Conservation (phyloP, 1,140 invertebrate species). For the Neodiprion virginianus region DNA sequence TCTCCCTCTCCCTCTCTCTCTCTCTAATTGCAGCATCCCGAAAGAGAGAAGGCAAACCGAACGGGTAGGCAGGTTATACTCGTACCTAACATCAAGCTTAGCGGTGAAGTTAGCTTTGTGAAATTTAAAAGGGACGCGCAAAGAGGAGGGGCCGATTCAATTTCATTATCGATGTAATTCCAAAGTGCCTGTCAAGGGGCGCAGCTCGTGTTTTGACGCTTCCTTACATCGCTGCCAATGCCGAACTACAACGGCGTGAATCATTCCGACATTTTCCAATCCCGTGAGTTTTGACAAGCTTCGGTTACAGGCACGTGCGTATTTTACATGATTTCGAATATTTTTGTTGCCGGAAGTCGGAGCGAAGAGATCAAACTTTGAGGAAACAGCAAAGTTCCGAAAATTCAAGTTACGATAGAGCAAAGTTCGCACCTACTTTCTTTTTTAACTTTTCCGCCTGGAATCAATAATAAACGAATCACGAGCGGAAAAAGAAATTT, state of each 20-base stretch:
- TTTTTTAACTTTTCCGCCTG: too few species aligned
- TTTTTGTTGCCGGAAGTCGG: too few species aligned
- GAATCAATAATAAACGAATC: too few species aligned
- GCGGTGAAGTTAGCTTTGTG: conserved; percentile 2
- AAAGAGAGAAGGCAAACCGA: conserved; percentile 3
- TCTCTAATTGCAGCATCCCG: conserved; percentile 11
- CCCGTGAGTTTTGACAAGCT: neutral
- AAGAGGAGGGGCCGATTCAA: conserved; percentile 43
- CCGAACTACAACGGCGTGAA: neutral
- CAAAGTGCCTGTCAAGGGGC: conserved; percentile 57
- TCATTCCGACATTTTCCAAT: conserved; percentile 11
- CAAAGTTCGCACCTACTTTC: too few species aligned
- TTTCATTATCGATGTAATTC: conserved; percentile 61
- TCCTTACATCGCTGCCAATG: conserved; percentile 27
- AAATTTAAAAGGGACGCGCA: neutral
- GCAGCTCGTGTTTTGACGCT: conserved; percentile 46
- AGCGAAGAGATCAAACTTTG: too few species aligned
- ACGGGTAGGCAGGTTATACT: conserved; percentile 18
- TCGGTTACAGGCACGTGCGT: conserved; percentile 4
- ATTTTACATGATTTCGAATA: too few species aligned
- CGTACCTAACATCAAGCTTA: neutral
- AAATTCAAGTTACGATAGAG: too few species aligned
- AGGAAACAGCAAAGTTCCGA: too few species aligned
- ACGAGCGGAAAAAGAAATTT: too few species aligned
- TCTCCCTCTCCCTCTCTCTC: neutral